Percentiles rank a stretch among this genome's conserved stretches.
Conservation (phyloP, 2,113 vertebrate species). For the Coregonus clupeaformis region DNA sequence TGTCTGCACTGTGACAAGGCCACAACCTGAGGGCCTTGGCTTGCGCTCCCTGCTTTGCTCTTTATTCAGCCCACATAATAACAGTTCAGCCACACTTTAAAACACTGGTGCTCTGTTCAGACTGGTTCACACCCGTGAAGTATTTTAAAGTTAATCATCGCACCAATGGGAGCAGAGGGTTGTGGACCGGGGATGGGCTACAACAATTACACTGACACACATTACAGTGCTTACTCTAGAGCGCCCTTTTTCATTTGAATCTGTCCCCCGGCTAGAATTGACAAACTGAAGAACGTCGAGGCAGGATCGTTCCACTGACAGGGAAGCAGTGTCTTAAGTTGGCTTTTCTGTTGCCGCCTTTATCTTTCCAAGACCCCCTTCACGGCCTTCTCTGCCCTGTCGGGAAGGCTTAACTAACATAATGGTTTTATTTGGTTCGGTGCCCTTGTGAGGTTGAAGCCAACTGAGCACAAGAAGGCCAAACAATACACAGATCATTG, state of each 20-base stretch:
- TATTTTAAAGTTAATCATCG: background rate
- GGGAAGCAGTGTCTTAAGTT: slow-evolving; percentile 44
- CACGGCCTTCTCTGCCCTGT: slow-evolving; percentile 11
- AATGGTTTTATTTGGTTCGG: slow-evolving; percentile 53
- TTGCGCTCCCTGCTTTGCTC: background rate
- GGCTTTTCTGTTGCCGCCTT: slow-evolving; percentile 35
- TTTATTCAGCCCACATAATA: slow-evolving; percentile 3
- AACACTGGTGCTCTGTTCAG: background rate
- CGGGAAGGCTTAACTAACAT: slow-evolving; percentile 48
- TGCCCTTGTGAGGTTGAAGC: slow-evolving; percentile 45
- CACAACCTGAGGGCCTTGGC: slow-evolving; percentile 7
- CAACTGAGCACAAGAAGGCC: slow-evolving; percentile 45
- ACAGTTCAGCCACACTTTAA: slow-evolving; percentile 5
- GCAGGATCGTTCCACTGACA: background rate
- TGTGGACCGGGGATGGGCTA: background rate
- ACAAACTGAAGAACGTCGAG: background rate
- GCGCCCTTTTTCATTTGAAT: background rate
- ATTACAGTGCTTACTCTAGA: background rate
- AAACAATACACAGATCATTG: slow-evolving; percentile 57
- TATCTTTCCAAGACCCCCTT: slow-evolving; percentile 40
- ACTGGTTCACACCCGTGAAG: background rate
- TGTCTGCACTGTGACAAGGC: slow-evolving; percentile 37
- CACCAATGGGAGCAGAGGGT: background rate
- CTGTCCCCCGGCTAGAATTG: background rate
- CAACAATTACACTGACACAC: background rate